Evolutionary conservation across 2,888 invertebrate genomes (phyloP).

Genomic region (Zele albiditarsus): DNA sequence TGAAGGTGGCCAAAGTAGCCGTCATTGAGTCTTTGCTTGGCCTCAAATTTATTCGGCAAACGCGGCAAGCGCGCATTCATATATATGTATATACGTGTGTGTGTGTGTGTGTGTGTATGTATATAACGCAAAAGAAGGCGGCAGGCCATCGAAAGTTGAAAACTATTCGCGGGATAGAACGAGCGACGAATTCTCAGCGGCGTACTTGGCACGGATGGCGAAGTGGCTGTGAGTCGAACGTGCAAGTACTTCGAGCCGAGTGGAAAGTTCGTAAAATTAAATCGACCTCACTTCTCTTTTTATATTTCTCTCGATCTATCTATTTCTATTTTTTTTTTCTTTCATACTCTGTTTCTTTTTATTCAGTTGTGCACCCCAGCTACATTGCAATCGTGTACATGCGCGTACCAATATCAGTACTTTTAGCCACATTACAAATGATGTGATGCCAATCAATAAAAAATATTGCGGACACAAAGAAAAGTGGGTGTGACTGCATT

Average conservation of each 20-base stretch:
- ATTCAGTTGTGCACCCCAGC: background rate
- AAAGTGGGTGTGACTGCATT: background rate
- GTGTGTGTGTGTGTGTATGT: background rate
- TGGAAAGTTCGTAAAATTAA: slow-evolving; percentile 48
- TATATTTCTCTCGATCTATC: slow-evolving; percentile 46
- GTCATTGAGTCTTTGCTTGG: slow-evolving; percentile 30
- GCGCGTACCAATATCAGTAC: background rate
- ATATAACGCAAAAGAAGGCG: slow-evolving; percentile 35
- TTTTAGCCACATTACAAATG: background rate
- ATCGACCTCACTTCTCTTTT: slow-evolving; percentile 48
- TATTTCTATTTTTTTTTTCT: slow-evolving; percentile 11
- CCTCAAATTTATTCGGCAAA: slow-evolving; percentile 36
- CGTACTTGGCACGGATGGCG: slow-evolving; percentile 43
- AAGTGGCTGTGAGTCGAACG: slow-evolving; percentile 45
- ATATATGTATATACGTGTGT: background rate
- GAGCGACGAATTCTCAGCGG: slow-evolving; percentile 46
- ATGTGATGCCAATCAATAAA: background rate
- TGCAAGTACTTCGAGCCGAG: slow-evolving; percentile 44
- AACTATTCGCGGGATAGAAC: slow-evolving; percentile 41
- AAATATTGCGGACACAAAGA: background rate
- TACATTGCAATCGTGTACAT: background rate
- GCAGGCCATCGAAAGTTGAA: slow-evolving; percentile 44
- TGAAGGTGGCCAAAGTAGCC: slow-evolving; percentile 28
- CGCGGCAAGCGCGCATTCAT: background rate
- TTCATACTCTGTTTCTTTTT: slow-evolving; percentile 47